These are phyloP conservation scores for Drosophila pseudotalamancana DNA, from an alignment of 2,888 invertebrate species.

Conservation along the genomic window DNA sequence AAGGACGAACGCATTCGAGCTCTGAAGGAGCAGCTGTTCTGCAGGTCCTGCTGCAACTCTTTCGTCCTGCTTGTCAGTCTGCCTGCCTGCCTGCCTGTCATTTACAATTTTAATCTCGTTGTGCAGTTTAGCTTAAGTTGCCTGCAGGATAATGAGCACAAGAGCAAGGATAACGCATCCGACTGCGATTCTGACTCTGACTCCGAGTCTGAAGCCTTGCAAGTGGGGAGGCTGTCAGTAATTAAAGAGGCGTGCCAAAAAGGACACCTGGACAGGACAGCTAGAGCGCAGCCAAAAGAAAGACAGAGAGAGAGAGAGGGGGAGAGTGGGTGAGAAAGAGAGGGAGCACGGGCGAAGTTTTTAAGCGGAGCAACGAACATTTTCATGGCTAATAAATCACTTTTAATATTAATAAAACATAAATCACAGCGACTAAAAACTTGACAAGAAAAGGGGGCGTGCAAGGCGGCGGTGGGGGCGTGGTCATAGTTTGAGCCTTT, in stretches of 20 bases:
- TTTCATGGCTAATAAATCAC: slow-evolving; percentile 81
- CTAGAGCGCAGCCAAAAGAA: neutral
- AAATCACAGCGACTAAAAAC: slow-evolving; percentile 75
- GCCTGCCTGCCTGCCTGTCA: slow-evolving; percentile 68
- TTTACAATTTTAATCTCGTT: slow-evolving; percentile 79
- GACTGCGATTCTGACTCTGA: neutral
- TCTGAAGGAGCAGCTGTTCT: slow-evolving; percentile 47
- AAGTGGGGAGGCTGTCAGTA: slow-evolving; percentile 48
- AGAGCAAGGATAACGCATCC: slow-evolving; percentile 35
- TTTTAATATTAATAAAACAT: slow-evolving; percentile 83
- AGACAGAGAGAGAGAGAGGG: too few relatives aligned
- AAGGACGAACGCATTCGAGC: slow-evolving; percentile 28
- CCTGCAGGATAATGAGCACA: slow-evolving; percentile 64
- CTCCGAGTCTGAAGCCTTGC: slow-evolving; percentile 10
- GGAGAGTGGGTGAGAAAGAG: too few relatives aligned
- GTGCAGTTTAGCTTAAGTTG: slow-evolving; percentile 76
- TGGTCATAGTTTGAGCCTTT: slow-evolving; percentile 32
- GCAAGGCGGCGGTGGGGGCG: neutral
- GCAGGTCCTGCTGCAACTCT: slow-evolving; percentile 10
- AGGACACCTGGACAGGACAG: slow-evolving; percentile 15
- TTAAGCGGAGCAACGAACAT: slow-evolving; percentile 44
- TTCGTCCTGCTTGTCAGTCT: slow-evolving; percentile 51
- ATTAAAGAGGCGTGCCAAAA: slow-evolving; percentile 62
- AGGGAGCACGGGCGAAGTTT: slow-evolving; percentile 40
- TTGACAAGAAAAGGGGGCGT: slow-evolving; percentile 27